These are phyloP conservation scores for Aphodius sticticus DNA, from an alignment of 2,888 invertebrate species.

Conservation along the genomic window DNA sequence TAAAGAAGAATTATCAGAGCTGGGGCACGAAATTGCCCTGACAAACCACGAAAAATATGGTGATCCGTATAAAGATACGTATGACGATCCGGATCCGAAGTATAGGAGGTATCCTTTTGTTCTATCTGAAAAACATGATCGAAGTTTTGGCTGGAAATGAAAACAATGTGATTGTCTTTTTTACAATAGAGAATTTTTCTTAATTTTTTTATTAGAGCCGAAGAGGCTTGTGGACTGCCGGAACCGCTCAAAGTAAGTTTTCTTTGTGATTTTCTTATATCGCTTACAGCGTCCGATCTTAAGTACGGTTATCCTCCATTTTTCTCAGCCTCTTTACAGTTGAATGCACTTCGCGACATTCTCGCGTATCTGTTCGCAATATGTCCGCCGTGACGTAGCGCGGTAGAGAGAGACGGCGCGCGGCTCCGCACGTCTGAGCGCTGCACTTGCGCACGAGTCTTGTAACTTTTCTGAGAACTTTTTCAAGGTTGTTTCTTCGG, in stretches of 20 bases:
- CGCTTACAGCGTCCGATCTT: background rate
- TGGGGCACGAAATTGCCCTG: conserved; percentile 66
- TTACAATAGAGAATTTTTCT: conserved; percentile 4
- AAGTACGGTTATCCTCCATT: conserved; percentile 22
- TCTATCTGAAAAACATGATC: background rate
- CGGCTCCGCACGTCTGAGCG: conserved; percentile 24
- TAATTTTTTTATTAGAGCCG: conserved; percentile 4
- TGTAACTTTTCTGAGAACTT: conserved; percentile 59
- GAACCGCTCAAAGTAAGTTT: conserved; percentile 6
- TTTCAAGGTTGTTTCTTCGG: conserved; percentile 59
- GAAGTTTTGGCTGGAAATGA: background rate
- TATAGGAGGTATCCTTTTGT: conserved; percentile 10
- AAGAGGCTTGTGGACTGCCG: background rate
- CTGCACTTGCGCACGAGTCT: conserved; percentile 53
- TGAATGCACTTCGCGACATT: conserved; percentile 18
- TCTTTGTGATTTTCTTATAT: background rate
- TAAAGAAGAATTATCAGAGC: conserved; percentile 72
- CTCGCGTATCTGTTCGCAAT: background rate
- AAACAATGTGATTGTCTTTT: background rate
- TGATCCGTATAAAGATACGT: background rate
- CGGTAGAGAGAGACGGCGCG: conserved; percentile 5
- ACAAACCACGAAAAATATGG: background rate
- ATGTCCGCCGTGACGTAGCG: background rate
- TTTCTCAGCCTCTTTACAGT: conserved; percentile 21
- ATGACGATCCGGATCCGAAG: no score